A percentile compares a stretch with the other conserved stretches of the same genome.
Conservation (phyloP, 2,888 invertebrate species). For the Leuctra nigra region DNA sequence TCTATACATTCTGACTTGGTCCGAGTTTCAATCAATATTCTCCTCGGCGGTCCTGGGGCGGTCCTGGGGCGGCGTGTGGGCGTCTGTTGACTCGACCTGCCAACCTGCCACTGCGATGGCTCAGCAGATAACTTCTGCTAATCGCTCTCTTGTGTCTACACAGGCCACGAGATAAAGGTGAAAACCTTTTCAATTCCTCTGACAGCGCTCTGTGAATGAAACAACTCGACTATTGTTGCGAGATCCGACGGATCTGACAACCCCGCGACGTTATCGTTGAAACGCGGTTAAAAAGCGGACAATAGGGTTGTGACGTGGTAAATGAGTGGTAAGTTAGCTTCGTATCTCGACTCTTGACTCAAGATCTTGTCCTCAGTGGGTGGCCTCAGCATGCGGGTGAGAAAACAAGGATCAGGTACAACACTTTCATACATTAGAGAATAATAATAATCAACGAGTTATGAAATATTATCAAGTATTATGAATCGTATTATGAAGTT, state of each 20-base stretch:
- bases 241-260: conserved; percentile 1
- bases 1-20: too few species aligned
- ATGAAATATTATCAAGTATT: too few species aligned
- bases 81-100: background rate
- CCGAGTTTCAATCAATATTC: background rate
- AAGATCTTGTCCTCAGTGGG: background rate
- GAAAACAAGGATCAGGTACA: too few species aligned
- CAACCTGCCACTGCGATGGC: background rate
- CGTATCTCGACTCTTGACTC: conserved; percentile 10
- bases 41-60: background rate
- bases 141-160: conserved; percentile 1
- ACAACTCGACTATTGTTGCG: conserved; percentile 15
- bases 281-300: background rate
- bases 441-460: too few species aligned
- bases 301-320: background rate
- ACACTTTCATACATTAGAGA: too few species aligned
- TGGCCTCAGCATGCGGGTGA: too few species aligned
- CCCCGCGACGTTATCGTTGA: background rate
- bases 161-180: background rate
- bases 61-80: too few species aligned
- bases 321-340: background rate
- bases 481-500: too few species aligned
- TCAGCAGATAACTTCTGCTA: conserved; percentile 6
- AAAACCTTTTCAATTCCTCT: conserved; percentile 9
- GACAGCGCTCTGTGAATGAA: conserved; percentile 23